These are phyloP conservation scores for Stegastes partitus DNA, from an alignment of 2,113 vertebrate species.

Conservation along the genomic window DNA sequence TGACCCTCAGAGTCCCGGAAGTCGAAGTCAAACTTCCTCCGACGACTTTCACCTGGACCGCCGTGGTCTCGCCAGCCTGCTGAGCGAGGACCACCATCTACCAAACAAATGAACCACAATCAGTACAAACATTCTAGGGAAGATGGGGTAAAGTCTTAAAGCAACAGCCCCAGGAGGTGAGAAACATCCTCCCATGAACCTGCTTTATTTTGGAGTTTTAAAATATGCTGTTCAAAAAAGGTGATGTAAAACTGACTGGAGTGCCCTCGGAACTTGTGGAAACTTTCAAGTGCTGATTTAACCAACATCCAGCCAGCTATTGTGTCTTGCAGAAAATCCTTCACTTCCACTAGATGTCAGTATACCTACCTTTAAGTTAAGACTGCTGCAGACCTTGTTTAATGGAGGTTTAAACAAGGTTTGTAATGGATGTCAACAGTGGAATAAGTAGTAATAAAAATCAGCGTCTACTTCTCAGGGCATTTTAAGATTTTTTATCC, in stretches of 20 bases:
- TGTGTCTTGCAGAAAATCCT: background rate
- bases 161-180: too few species aligned
- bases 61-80: conserved; percentile 92
- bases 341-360: conserved; percentile 59
- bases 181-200: too few species aligned
- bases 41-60: conserved; percentile 81
- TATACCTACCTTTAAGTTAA: background rate
- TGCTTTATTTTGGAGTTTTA: too few species aligned
- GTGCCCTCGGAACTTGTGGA: too few species aligned
- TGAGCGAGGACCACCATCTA: conserved; percentile 91
- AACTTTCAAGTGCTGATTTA: background rate
- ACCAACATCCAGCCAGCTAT: background rate
- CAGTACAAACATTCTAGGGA: background rate
- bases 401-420: background rate
- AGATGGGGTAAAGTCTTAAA: background rate
- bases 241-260: background rate
- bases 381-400: background rate
- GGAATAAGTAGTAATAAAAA: background rate
- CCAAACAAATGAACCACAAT: background rate
- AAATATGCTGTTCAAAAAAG: background rate
- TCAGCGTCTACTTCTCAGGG: background rate
- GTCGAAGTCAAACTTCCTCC: conserved; percentile 93
- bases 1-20: conserved; percentile 85
- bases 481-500: too few species aligned
- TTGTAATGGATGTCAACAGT: background rate